Evolutionary conservation across 2,113 vertebrate genomes (phyloP), one percentile per base, ranked within the genome.

Genomic region (Lasiurus borealis): DNA sequence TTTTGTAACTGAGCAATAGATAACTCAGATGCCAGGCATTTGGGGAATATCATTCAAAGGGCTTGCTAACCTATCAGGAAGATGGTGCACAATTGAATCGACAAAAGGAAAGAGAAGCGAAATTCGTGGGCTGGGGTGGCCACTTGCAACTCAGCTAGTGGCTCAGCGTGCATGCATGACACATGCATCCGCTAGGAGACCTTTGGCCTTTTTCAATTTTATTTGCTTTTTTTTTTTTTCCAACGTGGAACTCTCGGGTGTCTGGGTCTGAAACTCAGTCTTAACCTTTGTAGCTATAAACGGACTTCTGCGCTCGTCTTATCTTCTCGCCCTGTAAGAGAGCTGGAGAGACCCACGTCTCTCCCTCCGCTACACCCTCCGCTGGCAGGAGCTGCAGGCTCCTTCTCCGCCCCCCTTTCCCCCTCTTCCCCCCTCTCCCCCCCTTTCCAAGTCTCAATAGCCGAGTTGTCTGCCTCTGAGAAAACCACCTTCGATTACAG

Each of bases 401-500:
- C 59, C 59, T 85, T 40, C 19, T 40, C 40, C 5, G 40, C 40
- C 40, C 40, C 40, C 40, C 40, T 40, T 40, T 40, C 40, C 40
- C 40, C 40, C 40, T n/a, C n/a, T n/a, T n/a, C 40, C 40, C 40
- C 40, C 40, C 3, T 78, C 16, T 11, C 44, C 4, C 3, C 16
- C 64, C 46, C 11, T 36, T 6, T 71, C 92, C 62, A 40, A n/a
- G 73, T 54, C 44, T 78, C 46, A 36, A 36, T 40, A 16, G 81
- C 62, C 15, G 88, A 80, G 66, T 73, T 77, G 91, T 81, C 78
- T 4, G n/a, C 73, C 90, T 89, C 23, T n/a, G 62, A 76, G 95
- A 87, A 93, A 97, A 95, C 92, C 81, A 96, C 90, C 88, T 96
- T 92, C 50, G 90, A 75, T 95, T 96, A 75, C 29, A n/a, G 73